phyloP scores from a whole-genome alignment of 2,797 vertebrate species.

The Channa striata region DNA sequence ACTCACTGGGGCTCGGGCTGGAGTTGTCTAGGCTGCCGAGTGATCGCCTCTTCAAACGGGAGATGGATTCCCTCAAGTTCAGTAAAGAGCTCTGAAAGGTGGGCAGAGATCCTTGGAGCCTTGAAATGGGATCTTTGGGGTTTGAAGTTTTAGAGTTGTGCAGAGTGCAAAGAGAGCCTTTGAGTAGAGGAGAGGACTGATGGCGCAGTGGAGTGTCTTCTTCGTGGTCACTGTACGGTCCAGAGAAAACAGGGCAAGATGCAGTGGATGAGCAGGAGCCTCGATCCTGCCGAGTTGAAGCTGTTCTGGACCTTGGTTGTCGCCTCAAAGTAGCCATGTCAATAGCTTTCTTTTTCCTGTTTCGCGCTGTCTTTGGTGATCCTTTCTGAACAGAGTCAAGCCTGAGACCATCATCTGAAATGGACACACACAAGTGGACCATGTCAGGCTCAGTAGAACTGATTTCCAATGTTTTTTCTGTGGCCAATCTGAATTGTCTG shows the following conservation, averaged over 20 bases:
- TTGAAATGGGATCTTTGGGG: slow-evolving; percentile 56
- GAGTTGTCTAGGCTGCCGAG: slow-evolving; percentile 65
- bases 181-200: slow-evolving; percentile 77
- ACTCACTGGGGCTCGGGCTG: slow-evolving; percentile 54
- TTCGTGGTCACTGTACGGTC: slow-evolving; percentile 75
- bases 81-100: slow-evolving; percentile 65
- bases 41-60: slow-evolving; percentile 62
- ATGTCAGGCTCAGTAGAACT: slow-evolving; percentile 70
- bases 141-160: slow-evolving; percentile 43
- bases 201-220: slow-evolving; percentile 65
- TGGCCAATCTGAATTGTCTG: slow-evolving; percentile 67
- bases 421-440: slow-evolving; percentile 81
- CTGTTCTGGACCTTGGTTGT: slow-evolving; percentile 61
- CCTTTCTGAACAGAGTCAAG: slow-evolving; percentile 72
- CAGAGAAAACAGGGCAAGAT: slow-evolving; percentile 83
- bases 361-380: slow-evolving; percentile 44
- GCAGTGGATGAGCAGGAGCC: slow-evolving; percentile 81
- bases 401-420: slow-evolving; percentile 73
- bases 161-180: slow-evolving; percentile 70
- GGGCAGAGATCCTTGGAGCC: slow-evolving; percentile 57
- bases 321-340: slow-evolving; percentile 67
- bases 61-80: slow-evolving; percentile 65
- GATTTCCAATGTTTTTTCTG: slow-evolving; percentile 70
- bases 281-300: slow-evolving; percentile 71
- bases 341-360: slow-evolving; percentile 28